Conservation (phyloP, 2,888 invertebrate species). For the Carpatolechia fugitivella region DNA sequence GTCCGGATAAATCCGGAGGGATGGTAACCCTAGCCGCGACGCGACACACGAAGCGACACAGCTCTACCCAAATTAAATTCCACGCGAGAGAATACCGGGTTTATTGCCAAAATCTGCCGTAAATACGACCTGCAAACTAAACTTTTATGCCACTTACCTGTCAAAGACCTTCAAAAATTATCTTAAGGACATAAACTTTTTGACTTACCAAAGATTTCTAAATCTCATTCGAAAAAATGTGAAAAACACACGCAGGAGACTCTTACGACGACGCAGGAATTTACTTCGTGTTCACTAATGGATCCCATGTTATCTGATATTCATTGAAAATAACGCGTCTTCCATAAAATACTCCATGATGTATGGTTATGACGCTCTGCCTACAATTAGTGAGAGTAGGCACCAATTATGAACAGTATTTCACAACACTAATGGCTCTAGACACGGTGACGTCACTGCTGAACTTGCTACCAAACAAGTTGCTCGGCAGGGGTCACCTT, state of each 20-base stretch:
- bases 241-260: no score
- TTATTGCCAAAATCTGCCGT: neutral
- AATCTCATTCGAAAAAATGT: no score
- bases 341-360: neutral
- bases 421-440: neutral
- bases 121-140: neutral
- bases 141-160: neutral
- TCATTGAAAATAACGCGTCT: neutral
- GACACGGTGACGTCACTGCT: neutral
- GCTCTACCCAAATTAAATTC: slow-evolving; percentile 1
- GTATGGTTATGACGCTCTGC: neutral
- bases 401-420: slow-evolving; percentile 1
- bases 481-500: neutral
- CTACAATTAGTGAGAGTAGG: neutral
- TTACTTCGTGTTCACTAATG: no score
- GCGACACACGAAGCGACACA: neutral
- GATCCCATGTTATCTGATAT: neutral
- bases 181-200: no score
- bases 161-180: no score
- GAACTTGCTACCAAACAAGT: slow-evolving; percentile 5
- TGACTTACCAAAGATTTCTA: no score
- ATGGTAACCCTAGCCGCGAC: neutral
- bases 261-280: no score
- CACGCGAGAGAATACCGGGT: neutral
- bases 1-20: no score